These are phyloP conservation scores for Melieria picta DNA, from an alignment of 2,888 invertebrate species.

Conservation along the genomic window DNA sequence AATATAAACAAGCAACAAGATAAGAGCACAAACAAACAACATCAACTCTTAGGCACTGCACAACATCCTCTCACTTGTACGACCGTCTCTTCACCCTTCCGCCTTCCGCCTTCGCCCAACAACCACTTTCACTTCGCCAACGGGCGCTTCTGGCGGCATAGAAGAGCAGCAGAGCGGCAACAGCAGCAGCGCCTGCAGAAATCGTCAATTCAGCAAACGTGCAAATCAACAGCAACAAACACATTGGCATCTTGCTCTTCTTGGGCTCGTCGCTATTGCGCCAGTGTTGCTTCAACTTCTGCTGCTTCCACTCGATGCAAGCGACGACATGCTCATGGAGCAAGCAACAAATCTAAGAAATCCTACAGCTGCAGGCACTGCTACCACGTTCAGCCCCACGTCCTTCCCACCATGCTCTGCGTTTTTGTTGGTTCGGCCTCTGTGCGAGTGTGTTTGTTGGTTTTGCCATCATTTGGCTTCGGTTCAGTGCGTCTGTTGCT, in stretches of 20 bases:
- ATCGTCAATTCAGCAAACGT: too few species aligned
- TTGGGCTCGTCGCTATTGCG: background rate
- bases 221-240: too few species aligned
- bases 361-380: conserved; percentile 30
- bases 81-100: too few species aligned
- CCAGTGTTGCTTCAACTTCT: background rate
- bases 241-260: background rate
- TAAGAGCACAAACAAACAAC: too few species aligned
- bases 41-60: too few species aligned
- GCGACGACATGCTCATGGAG: background rate
- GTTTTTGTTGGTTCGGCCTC: background rate
- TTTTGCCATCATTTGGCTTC: conserved; percentile 12
- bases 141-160: too few species aligned
- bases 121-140: too few species aligned
- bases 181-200: too few species aligned
- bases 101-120: too few species aligned
- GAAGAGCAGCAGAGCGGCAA: too few species aligned
- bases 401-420: background rate
- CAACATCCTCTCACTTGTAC: too few species aligned
- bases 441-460: background rate
- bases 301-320: background rate
- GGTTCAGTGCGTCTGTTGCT: conserved; percentile 15
- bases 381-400: conserved; percentile 17
- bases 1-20: too few species aligned
- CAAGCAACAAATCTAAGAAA: conserved; percentile 15